Evolutionary conservation across 2,113 vertebrate species (phyloP), one percentile per base, ranked within the genome.

Genomic region (Malaclemys terrapin): DNA sequence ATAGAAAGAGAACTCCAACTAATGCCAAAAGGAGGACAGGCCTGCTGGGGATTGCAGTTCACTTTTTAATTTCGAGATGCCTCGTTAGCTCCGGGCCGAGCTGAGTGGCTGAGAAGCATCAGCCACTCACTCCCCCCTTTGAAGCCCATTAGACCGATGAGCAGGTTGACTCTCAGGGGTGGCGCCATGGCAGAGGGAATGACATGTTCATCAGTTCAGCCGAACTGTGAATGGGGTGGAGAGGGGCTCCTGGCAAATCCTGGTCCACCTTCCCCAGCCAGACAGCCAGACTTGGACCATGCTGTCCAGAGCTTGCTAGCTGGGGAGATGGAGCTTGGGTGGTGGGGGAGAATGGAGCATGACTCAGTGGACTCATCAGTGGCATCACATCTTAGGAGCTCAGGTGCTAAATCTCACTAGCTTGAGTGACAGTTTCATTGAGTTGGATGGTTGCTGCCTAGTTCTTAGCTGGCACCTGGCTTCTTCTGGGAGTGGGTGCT

Each of bases 11-110:
- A 94, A 93, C 89, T 97, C 96, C 4, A 1, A 57, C 96, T 96
- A 94, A 96, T 97, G 94, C 96, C 95, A 97, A 95, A 98, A 98
- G 95, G 97, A 98, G 97, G 97, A 96, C 97, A 97, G 92, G 94
- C 93, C 97, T 96, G 93, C 84, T 97, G 97, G 96, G 97, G 95
- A 96, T 98, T 97, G 92, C 97, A 96, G 96, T 97, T 97, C 96
- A 96, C 96, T 97, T 97, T 97, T 97, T 97, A 96, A 98, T 97
- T 97, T 97, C 95, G 92, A 96, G 95, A 97, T 96, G 97, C 94
- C 91, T 97, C 72, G 91, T 98, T 97, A 97, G 96, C 95, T 98
- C 90, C 85, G 87, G 94, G 91, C 95, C 11, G 4, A 97, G 93
- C 96, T 97, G 91, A 97, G 96, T 84, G 94, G 86, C 87, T 96